Evolutionary conservation across 1,140 invertebrate species (phyloP), one percentile per base, ranked within the genome.

Genomic region (Tribolium madens): DNA sequence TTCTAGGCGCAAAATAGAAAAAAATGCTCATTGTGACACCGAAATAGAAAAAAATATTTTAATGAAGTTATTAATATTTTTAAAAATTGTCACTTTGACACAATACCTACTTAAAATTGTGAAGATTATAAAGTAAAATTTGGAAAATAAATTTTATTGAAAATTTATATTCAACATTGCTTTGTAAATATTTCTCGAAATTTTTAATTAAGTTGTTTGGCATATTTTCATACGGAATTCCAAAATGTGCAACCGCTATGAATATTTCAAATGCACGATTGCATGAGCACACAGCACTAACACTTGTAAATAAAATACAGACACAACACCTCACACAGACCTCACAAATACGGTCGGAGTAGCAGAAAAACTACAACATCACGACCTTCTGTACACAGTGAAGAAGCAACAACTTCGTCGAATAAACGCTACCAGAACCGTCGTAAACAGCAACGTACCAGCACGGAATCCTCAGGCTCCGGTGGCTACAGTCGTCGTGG

Each of bases 311-410:
- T 85, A 85, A 83, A 64, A 82, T 83, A 81, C 83, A 85, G 84
- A 84, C 82, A 83, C 78, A 77, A 84, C 82, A 85, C 82, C 80
- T 77, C 81, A 81, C 81, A 84, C 75, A 81, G 80, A 83, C 81
- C 76, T 53, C 79, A 81, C 79, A 84, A 85, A 83, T 80, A 78
- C 76, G 82, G 85, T 81, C 81, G 85, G 48, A 82, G 78, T 75
- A 83, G 81, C 79, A 86, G 88, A 85, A 81, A 81, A 81, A 78
- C 78, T 73, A 79, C 79, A 76, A 81, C 83, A 73, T 90, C 90
- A 81, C 88, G 90, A 57, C 90, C 90, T 87, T 90, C 90, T 87
- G 88, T 91, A 86, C 90, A 90, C 87, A 91, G 89, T 86, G 90
- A 91, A 85, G 84, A 87, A 78, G 46, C 83, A 52, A 81, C 88